Conservation (phyloP, 2,113 vertebrate species). For the Climacteris rufus region DNA sequence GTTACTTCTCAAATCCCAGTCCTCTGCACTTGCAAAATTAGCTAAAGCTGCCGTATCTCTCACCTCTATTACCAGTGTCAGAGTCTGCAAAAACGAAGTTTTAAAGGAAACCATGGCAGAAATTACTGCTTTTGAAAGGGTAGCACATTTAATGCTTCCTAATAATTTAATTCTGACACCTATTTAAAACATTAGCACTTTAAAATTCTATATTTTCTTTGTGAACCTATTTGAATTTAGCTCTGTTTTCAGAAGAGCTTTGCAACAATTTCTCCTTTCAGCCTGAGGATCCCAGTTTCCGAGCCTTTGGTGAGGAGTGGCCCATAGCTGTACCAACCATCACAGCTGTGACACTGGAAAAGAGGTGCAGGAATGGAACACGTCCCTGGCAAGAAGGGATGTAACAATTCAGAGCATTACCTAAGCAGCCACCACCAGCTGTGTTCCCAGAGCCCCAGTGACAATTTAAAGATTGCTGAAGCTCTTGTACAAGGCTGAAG, state of each 20-base stretch:
- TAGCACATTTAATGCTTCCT: background rate
- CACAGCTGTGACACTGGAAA: background rate
- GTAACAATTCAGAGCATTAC: background rate
- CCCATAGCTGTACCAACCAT: accelerated
- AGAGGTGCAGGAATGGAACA: background rate
- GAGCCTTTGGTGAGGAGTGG: background rate
- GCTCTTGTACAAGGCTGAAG: background rate
- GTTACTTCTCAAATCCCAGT: background rate
- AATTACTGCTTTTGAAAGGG: background rate
- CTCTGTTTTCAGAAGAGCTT: background rate
- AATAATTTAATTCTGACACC: background rate
- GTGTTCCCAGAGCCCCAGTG: background rate
- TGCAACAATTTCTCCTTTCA: background rate
- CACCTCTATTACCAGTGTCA: background rate
- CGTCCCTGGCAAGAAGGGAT: background rate
- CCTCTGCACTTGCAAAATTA: background rate
- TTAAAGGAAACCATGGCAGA: background rate
- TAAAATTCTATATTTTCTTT: background rate
- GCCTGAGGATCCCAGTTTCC: background rate
- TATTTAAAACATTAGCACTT: background rate
- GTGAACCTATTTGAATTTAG: background rate
- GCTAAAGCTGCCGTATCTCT: background rate
- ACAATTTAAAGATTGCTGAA: background rate
- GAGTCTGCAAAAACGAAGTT: background rate
- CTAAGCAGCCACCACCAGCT: background rate